phyloP scores from a whole-genome alignment of 2,888 invertebrate genomes.

The Acholoe squamosa region DNA sequence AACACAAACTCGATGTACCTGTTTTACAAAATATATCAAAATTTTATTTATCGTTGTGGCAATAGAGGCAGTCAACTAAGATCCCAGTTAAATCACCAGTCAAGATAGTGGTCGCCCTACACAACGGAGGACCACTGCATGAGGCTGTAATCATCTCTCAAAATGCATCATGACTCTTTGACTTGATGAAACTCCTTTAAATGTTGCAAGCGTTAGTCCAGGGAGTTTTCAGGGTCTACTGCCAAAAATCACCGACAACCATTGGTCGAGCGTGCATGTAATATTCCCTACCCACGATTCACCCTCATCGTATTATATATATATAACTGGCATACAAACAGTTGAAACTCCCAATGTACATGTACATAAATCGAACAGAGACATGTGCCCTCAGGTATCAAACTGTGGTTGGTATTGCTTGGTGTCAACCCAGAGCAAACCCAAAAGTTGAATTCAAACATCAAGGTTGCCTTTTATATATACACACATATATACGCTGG shows the following conservation, averaged over 20 bases:
- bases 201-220: slow-evolving; percentile 12
- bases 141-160: slow-evolving; percentile 30
- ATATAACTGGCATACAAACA: slow-evolving; percentile 33
- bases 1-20: slow-evolving; percentile 8
- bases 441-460: slow-evolving; percentile 2
- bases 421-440: slow-evolving; percentile 52
- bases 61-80: slow-evolving; percentile 54
- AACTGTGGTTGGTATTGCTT: slow-evolving; percentile 46
- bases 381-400: slow-evolving; percentile 27
- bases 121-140: slow-evolving; percentile 45
- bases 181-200: slow-evolving; percentile 1
- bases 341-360: slow-evolving; percentile 31
- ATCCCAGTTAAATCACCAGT: slow-evolving; percentile 48
- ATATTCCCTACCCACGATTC: background rate
- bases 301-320: background rate
- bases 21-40: slow-evolving; percentile 62
- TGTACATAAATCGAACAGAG: slow-evolving; percentile 21
- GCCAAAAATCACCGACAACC: slow-evolving; percentile 1
- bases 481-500: background rate
- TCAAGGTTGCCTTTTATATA: slow-evolving; percentile 46
- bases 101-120: slow-evolving; percentile 17
- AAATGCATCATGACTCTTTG: background rate
- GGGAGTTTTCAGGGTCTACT: background rate
- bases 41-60: slow-evolving; percentile 61
- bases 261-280: slow-evolving; percentile 13